Base-by-base conservation (phyloP, 1,140 invertebrate species). In the Drosophila baimaii region DNA sequence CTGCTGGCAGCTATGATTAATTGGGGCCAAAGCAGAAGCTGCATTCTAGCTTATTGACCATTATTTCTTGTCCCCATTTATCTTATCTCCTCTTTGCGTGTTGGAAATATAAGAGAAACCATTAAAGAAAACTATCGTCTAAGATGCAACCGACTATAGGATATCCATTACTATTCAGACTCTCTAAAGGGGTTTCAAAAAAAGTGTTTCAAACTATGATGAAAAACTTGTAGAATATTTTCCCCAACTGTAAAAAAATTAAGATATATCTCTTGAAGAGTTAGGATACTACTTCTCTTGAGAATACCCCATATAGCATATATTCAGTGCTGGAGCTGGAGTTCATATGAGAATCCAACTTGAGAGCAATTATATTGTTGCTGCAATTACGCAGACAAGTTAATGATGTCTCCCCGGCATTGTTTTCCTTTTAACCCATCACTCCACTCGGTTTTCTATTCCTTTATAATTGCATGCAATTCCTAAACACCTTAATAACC, bases 311-410 rank as follows among this genome's bases (percentile, higher is more conserved):
- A 5, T 13, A 33, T 49, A 17, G 9, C 5, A 23, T 17, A 12
- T 29, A 29, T n/a, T 5, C 3, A 10, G 2, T 25, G 23, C 27
- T 19, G 3, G 6, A 49, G 15, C 27, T n/a, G 15, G 2, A 27
- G 19, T 7, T 21, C 43, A 55, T 13, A 29, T 23, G 55, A 27
- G 39, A 68, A 44, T 58, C 47, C 52, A 43, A 33, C 65, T 77
- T 27, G 37, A 44, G 51, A 41, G 37, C 65, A 58, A 70, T 77
- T 77, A 70, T 70, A 61, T 63, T 57, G 75, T 71, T 57, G 27
- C 55, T 69, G 75, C 51, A 69, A 77, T 77, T 77, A 69, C 64
- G 31, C 56, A 58, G 74, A 77, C 75, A 77, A 77, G 41, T 70
- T 77, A 70, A 77, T 77, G 57, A 77, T 39, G 44, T 54, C 63